A percentile compares a stretch with the other conserved stretches of the same genome.
Conservation (phyloP, 2,113 vertebrate species). For the Mustela nigripes region DNA sequence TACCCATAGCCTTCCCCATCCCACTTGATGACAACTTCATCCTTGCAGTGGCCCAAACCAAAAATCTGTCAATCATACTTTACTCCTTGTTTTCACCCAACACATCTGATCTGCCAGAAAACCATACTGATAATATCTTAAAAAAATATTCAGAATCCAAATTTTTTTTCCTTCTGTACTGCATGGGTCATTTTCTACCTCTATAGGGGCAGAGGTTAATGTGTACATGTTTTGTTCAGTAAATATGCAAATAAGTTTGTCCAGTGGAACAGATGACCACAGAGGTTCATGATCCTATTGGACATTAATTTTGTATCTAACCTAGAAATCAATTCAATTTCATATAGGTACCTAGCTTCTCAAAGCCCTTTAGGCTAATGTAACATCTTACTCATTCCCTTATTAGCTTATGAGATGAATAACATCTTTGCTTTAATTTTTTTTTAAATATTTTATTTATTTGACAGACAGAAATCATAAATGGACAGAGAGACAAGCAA, state of each 20-base stretch:
- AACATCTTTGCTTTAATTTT: neutral
- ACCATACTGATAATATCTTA: neutral
- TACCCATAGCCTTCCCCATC: neutral
- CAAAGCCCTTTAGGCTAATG: constrained; percentile 5
- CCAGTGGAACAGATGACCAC: neutral
- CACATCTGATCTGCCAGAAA: neutral
- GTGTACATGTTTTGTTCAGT: neutral
- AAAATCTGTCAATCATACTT: neutral
- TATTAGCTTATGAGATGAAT: neutral
- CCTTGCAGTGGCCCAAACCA: neutral
- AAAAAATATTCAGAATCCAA: neutral
- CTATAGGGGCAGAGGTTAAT: neutral
- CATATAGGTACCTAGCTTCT: neutral
- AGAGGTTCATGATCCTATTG: neutral
- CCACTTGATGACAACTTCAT: neutral
- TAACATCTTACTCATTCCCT: neutral
- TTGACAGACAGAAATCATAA: too few relatives aligned
- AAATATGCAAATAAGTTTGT: constrained; percentile 41
- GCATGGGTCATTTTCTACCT: neutral
- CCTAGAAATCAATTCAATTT: constrained; percentile 5
- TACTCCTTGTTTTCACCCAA: neutral
- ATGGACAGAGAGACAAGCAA: too few relatives aligned
- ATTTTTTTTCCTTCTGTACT: neutral
- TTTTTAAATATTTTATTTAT: too few relatives aligned
- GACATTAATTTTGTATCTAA: constrained; percentile 40